These are phyloP conservation scores for Polyploca ridens DNA, from an alignment of 2,888 invertebrate genomes.

Conservation along the genomic window DNA sequence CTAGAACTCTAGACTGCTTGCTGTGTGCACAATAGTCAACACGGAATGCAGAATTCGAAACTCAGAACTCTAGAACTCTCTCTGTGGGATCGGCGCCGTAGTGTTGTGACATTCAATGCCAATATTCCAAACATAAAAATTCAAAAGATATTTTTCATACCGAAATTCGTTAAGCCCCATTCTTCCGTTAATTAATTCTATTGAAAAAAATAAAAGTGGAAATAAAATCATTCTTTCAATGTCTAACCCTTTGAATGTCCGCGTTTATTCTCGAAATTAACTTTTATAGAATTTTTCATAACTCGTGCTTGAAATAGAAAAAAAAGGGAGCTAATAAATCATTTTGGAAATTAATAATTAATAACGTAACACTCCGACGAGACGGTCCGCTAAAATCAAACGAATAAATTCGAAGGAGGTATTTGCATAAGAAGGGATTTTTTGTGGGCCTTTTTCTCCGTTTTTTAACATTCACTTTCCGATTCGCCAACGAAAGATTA, in stretches of 20 bases:
- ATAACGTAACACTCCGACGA: slow-evolving; percentile 61
- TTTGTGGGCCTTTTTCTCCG: slow-evolving; percentile 46
- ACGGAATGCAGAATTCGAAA: too few relatives aligned
- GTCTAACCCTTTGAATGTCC: slow-evolving; percentile 69
- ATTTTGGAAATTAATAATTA: slow-evolving; percentile 81
- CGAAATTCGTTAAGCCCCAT: slow-evolving; percentile 13
- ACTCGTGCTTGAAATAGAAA: slow-evolving; percentile 46
- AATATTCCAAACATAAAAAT: slow-evolving; percentile 25
- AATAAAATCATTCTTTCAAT: slow-evolving; percentile 29
- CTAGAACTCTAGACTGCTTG: too few relatives aligned
- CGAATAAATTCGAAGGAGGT: slow-evolving; percentile 64
- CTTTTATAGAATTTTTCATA: slow-evolving; percentile 71
- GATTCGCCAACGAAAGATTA: slow-evolving; percentile 47
- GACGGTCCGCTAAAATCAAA: slow-evolving; percentile 72
- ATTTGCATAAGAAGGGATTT: slow-evolving; percentile 79
- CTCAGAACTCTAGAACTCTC: too few relatives aligned
- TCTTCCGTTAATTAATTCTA: slow-evolving; percentile 67
- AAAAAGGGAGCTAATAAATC: slow-evolving; percentile 73
- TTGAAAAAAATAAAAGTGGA: slow-evolving; percentile 48
- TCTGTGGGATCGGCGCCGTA: too few relatives aligned
- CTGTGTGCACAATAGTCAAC: too few relatives aligned
- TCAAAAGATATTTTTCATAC: slow-evolving; percentile 41
- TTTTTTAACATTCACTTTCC: slow-evolving; percentile 59
- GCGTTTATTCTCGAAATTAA: slow-evolving; percentile 68
- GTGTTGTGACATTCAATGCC: not conserved